Percentiles rank a stretch among this genome's conserved stretches.
Evolutionary conservation across 1,140 invertebrate genomes (phyloP).

Genomic region (Papilio dardanus): DNA sequence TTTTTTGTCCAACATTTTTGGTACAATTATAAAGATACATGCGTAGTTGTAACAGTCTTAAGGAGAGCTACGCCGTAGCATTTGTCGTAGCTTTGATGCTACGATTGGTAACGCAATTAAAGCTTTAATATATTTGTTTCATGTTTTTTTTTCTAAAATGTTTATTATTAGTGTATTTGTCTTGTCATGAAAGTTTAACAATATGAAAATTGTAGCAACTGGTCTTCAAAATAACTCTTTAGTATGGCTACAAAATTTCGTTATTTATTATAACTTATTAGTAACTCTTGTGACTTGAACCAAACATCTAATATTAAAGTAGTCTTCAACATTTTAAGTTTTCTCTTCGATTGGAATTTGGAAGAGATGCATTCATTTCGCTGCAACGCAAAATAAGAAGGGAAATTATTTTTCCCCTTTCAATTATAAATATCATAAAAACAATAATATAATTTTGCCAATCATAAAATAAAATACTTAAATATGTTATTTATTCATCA

Average conservation of each 20-base stretch:
- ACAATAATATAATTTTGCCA: not conserved
- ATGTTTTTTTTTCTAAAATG: not conserved
- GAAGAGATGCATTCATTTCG: conserved; percentile 9
- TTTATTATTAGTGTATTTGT: not conserved
- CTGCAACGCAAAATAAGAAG: conserved; percentile 7
- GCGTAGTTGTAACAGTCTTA: conserved; percentile 21
- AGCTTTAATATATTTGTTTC: too few species aligned
- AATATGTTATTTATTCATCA: too few species aligned
- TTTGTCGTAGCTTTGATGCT: not conserved
- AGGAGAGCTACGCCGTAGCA: not conserved
- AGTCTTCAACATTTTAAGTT: conserved; percentile 7
- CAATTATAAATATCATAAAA: not conserved
- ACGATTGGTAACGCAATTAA: too few species aligned
- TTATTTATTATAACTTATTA: not conserved
- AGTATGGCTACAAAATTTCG: too few species aligned
- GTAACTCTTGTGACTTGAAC: not conserved
- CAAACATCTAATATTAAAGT: conserved; percentile 13
- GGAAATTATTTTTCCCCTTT: not conserved
- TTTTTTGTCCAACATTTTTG: conserved; percentile 55
- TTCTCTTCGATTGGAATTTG: conserved; percentile 16
- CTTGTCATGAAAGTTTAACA: too few species aligned
- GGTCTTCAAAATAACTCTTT: not conserved
- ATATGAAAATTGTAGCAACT: too few species aligned
- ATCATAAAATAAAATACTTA: too few species aligned
- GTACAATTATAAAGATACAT: conserved; percentile 22